Evolutionary conservation across 2,888 invertebrate species (phyloP), one percentile per base, ranked within the genome.

Genomic region (Amiota communis): DNA sequence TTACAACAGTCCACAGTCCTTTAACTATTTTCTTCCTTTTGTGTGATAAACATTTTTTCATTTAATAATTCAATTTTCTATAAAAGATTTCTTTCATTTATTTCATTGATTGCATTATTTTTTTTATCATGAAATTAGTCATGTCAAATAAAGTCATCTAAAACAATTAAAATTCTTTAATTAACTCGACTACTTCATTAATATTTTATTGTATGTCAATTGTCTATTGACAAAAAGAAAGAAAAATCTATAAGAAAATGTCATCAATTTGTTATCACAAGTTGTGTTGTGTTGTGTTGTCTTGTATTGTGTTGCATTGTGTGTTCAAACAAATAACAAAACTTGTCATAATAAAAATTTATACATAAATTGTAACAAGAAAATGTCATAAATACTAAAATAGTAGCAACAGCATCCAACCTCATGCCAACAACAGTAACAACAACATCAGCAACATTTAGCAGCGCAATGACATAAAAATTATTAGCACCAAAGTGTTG

Each of bases 341-440:
- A 75, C 72, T 75, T 73, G 75, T 75, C 75, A 75, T 75, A 72
- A 75, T 75, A 75, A 70, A 73, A 72, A 75, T 72, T 53, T 71
- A 75, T 71, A 73, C 61, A 68, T 70, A 70, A 72, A 75, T 70
- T 63, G 70, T 61, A 65, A 57, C 57, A 65, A 8, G 59, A 59
- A 73, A 59, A 72, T 75, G 70, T 73, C 73, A 73, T 71, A 73
- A 73, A 73, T 71, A 71, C 17, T 67, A 20, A 53, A 68, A 56
- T 23, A 47, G 48, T 57, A 57, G 53, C 59, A 59, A 11, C 46
- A 15, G 67, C 61, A 13, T 11, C 9, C 9, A 15, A 15, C 53
- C 53, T 53, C 12, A 8, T 53, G 53, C 13, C 15, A 15, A 15
- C 12, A 12, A 51, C 53, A n/a, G 53, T 51, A 51, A n/a, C 53